Evolutionary conservation across 2,888 invertebrate genomes (phyloP).

Genomic region (Bembecia ichneumoniformis): DNA sequence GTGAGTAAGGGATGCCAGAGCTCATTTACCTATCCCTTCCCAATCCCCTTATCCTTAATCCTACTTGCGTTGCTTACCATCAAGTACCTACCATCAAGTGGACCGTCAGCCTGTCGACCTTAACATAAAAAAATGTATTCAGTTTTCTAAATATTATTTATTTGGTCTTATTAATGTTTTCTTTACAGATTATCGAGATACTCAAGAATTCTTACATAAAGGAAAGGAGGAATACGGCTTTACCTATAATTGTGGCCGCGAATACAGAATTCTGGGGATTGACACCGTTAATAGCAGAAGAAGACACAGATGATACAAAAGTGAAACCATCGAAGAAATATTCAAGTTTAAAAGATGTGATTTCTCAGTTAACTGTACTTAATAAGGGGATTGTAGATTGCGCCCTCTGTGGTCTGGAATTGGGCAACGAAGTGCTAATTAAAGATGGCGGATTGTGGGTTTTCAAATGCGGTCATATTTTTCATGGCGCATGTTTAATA

Average conservation of each 20-base stretch:
- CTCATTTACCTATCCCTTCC: no score
- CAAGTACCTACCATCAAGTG: no score
- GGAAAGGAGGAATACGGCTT: conserved; percentile 44
- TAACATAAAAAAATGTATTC: no score
- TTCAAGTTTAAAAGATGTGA: neutral
- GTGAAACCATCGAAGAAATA: neutral
- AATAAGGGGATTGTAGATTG: conserved; percentile 34
- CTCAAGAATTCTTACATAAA: conserved; percentile 39
- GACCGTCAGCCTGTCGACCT: no score
- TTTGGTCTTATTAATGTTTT: no score
- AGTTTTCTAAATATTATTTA: no score
- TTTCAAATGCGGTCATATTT: conserved; percentile 75
- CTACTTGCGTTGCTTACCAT: no score
- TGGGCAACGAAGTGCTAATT: conserved; percentile 71
- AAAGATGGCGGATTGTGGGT: conserved; percentile 75
- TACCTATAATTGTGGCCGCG: conserved; percentile 53
- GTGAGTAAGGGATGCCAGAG: no score
- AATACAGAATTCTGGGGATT: conserved; percentile 70
- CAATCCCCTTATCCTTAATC: no score
- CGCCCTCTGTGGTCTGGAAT: conserved; percentile 71
- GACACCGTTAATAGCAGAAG: conserved; percentile 17
- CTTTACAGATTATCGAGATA: conserved; percentile 47
- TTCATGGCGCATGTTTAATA: conserved; percentile 74
- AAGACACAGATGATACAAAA: neutral
- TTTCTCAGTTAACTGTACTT: neutral